Conservation (phyloP, 2,113 vertebrate species). For the Eolophus roseicapilla region DNA sequence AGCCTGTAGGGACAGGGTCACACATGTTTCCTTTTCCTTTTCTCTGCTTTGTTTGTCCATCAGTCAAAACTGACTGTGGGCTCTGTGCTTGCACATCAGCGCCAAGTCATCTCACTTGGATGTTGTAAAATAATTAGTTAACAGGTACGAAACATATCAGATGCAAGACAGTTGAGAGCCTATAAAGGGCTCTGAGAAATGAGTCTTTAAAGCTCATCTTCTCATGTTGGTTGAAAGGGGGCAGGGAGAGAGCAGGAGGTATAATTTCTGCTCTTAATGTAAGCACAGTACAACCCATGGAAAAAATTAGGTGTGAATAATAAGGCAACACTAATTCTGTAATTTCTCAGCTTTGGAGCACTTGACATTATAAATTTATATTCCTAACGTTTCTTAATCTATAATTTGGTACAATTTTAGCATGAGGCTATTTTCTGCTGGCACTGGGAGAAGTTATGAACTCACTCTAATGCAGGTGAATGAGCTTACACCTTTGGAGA, state of each 20-base stretch:
- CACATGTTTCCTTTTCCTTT: not conserved
- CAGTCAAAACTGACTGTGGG: fast-evolving
- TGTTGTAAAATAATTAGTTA: not conserved
- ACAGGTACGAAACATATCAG: not conserved
- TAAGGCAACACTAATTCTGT: not conserved
- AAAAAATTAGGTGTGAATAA: not conserved
- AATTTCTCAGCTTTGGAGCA: not conserved
- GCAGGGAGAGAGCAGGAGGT: not conserved
- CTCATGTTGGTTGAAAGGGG: not conserved
- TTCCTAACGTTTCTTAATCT: not conserved
- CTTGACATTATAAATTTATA: not conserved
- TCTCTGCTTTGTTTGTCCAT: fast-evolving
- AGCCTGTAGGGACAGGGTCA: not conserved
- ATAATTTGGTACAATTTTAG: not conserved
- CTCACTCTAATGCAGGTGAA: not conserved
- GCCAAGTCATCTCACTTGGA: not conserved
- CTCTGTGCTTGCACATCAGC: not conserved
- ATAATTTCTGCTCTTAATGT: not conserved
- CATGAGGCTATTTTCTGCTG: not conserved
- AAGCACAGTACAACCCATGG: not conserved
- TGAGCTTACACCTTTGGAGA: not conserved
- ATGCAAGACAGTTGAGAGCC: not conserved
- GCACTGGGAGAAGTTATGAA: not conserved
- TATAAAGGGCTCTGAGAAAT: not conserved
- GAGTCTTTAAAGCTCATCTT: not conserved